Conservation (phyloP, 2,797 vertebrate species). For the Sebastes minor region DNA sequence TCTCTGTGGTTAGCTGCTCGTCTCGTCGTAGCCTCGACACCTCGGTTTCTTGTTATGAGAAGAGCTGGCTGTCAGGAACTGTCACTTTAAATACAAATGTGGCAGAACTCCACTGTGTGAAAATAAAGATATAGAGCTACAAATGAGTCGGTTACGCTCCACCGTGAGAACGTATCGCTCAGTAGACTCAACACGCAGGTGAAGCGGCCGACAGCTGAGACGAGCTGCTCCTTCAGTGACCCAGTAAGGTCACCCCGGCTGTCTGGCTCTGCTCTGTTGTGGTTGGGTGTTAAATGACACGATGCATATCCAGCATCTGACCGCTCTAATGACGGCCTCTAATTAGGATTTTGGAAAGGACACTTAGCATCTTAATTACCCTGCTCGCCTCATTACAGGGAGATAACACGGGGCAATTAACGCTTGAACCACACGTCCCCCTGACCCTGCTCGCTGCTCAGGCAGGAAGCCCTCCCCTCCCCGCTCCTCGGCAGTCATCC, state of each 20-base stretch:
- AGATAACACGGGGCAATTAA: slow-evolving; percentile 21
- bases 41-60: slow-evolving; percentile 21
- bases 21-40: background rate
- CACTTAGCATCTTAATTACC: slow-evolving; percentile 41
- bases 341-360: slow-evolving; percentile 46
- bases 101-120: slow-evolving; percentile 8
- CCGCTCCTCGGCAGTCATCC: slow-evolving; percentile 9
- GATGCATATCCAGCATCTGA: slow-evolving; percentile 13
- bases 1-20: slow-evolving; percentile 32
- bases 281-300: slow-evolving; percentile 27
- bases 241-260: background rate
- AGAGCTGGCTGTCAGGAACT: slow-evolving; percentile 20
- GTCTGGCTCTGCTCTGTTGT: slow-evolving; percentile 39
- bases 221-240: slow-evolving; percentile 9
- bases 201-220: background rate
- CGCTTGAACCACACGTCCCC: slow-evolving; percentile 13
- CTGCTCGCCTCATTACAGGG: slow-evolving; percentile 20
- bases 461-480: slow-evolving; percentile 31
- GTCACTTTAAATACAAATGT: slow-evolving; percentile 43
- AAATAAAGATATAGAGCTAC: background rate
- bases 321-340: slow-evolving; percentile 25
- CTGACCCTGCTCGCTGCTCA: slow-evolving; percentile 27
- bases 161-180: background rate
- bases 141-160: background rate
- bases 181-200: slow-evolving; percentile 2